phyloP scores from a whole-genome alignment of 2,888 invertebrate species.

The Troglohyphantes excavatus region DNA sequence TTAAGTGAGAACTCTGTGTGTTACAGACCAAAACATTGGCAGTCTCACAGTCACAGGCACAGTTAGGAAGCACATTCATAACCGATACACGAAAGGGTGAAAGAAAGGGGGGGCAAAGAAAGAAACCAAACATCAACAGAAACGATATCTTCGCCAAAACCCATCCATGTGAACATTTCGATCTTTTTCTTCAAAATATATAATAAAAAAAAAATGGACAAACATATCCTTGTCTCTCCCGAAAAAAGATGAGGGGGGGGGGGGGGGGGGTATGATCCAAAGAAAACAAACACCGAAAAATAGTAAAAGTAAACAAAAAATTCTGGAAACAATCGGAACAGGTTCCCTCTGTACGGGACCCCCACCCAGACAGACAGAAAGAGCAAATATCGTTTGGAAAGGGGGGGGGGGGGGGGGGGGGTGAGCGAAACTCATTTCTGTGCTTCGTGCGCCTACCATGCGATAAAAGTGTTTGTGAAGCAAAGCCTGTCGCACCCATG shows the following conservation, averaged over 20 bases:
- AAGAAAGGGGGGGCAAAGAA: neutral
- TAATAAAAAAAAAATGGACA: conserved; percentile 12
- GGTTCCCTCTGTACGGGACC: conserved; percentile 31
- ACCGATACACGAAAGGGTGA: neutral
- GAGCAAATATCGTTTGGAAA: conserved; percentile 55
- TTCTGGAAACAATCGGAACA: conserved; percentile 74
- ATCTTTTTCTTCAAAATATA: neutral
- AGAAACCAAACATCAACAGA: neutral
- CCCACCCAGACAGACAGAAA: conserved; percentile 35
- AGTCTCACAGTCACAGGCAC: too few relatives aligned
- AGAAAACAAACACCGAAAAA: conserved; percentile 71
- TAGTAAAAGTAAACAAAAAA: conserved; percentile 73
- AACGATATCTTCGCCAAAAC: conserved; percentile 40
- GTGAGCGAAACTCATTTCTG: conserved; percentile 79
- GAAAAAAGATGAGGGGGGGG: neutral
- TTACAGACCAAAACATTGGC: too few relatives aligned
- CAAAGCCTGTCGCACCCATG: conserved; percentile 68
- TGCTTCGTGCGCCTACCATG: conserved; percentile 44
- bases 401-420: conserved; percentile 11
- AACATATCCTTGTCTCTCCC: conserved; percentile 47
- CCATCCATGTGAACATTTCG: conserved; percentile 43
- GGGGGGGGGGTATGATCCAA: conserved; percentile 33
- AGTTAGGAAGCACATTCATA: too few relatives aligned
- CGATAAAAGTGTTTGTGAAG: conserved; percentile 73
- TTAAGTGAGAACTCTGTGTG: too few relatives aligned